phyloP scores from a whole-genome alignment of 2,888 invertebrate genomes.

The Apotomis turbidana region DNA sequence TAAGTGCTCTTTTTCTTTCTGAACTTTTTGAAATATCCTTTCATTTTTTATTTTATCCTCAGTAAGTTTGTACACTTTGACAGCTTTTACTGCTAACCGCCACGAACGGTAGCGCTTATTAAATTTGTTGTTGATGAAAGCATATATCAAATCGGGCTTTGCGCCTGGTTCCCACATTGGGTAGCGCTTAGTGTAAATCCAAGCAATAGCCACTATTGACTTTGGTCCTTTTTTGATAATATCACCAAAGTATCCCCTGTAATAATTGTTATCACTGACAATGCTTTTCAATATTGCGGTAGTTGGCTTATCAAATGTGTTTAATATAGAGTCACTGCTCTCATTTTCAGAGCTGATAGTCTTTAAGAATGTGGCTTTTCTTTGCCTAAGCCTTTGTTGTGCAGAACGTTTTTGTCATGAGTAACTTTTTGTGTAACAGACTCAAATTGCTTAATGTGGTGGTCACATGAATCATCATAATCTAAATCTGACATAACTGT shows the following conservation, averaged over 20 bases:
- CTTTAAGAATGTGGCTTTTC: neutral
- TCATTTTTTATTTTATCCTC: neutral
- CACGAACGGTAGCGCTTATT: neutral
- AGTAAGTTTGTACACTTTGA: constrained; percentile 25
- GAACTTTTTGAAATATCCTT: constrained; percentile 12
- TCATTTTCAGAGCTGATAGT: neutral
- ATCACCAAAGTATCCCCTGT: constrained; percentile 1
- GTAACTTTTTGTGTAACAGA: neutral
- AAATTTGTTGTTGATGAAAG: constrained; percentile 2
- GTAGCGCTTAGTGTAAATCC: constrained; percentile 1
- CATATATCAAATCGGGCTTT: constrained; percentile 4
- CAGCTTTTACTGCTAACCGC: constrained; percentile 9
- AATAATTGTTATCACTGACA: constrained; percentile 7
- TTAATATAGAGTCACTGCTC: neutral
- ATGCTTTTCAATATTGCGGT: constrained; percentile 15
- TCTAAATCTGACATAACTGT: neutral
- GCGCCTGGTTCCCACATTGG: neutral
- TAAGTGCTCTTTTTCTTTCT: constrained; percentile 19
- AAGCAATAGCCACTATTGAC: constrained; percentile 19
- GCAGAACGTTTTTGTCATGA: neutral
- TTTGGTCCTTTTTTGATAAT: constrained; percentile 9
- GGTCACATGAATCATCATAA: neutral
- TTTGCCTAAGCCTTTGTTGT: neutral
- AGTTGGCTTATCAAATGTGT: constrained; percentile 10
- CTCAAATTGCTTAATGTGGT: neutral